These are phyloP conservation scores for Cetonia aurata DNA, from an alignment of 2,888 invertebrate species.

Conservation along the genomic window DNA sequence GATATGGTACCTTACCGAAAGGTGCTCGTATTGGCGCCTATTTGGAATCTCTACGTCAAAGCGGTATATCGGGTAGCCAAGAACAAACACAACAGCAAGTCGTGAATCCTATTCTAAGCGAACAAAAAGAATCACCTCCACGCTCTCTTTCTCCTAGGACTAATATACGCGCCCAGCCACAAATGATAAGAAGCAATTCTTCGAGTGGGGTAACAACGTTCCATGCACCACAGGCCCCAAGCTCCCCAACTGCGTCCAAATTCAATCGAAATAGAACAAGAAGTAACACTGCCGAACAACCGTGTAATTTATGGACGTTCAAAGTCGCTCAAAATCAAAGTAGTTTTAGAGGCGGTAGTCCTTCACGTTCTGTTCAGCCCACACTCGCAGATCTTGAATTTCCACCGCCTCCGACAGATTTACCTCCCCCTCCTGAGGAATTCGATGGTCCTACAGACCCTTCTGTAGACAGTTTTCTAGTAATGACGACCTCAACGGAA, in stretches of 20 bases:
- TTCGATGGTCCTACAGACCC: constrained; percentile 64
- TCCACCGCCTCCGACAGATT: constrained; percentile 86
- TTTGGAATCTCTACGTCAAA: constrained; percentile 91
- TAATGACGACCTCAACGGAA: constrained; percentile 61
- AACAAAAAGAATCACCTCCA: constrained; percentile 60
- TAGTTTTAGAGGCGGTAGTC: constrained; percentile 74
- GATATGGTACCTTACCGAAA: constrained; percentile 97
- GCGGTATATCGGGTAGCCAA: constrained; percentile 69
- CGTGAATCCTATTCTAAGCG: constrained; percentile 56
- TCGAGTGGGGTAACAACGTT: constrained; percentile 83
- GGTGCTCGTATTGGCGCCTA: constrained; percentile 97
- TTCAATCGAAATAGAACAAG: constrained; percentile 69
- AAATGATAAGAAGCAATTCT: constrained; percentile 92
- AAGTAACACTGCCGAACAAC: constrained; percentile 65
- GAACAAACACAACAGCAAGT: constrained; percentile 52
- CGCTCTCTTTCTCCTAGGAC: constrained; percentile 77
- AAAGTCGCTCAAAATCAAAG: constrained; percentile 61
- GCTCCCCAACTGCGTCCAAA: constrained; percentile 74
- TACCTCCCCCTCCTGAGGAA: constrained; percentile 84
- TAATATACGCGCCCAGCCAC: constrained; percentile 76
- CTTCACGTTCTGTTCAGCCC: constrained; percentile 79
- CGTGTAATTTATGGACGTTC: constrained; percentile 63
- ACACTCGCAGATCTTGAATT: constrained; percentile 87
- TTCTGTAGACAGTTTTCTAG: constrained; percentile 54
- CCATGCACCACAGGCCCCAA: constrained; percentile 69